These are phyloP conservation scores for Puma concolor DNA, from an alignment of 2,113 vertebrate genomes.

Conservation along the genomic window DNA sequence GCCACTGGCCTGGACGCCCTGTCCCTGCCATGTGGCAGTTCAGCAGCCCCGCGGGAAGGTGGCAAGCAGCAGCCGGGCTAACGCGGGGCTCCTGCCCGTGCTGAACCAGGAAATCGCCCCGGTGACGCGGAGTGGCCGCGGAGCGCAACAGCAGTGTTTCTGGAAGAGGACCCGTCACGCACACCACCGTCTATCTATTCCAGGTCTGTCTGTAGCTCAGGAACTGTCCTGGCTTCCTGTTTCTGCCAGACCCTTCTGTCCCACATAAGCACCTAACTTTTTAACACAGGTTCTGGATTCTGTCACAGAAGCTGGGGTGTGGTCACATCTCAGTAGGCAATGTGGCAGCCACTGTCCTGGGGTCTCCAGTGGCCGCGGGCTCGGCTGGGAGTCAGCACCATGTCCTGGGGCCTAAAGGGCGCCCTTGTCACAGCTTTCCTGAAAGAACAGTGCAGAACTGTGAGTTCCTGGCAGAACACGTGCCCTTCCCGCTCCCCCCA, in stretches of 20 bases:
- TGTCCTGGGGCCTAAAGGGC: constrained; percentile 31
- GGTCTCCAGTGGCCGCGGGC: neutral
- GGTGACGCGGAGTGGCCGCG: neutral
- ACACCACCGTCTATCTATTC: neutral
- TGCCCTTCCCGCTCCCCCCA: too few species aligned
- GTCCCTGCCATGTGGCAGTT: neutral
- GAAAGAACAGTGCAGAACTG: constrained; percentile 33
- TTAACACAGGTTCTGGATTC: too few species aligned
- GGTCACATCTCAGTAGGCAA: neutral
- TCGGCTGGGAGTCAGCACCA: neutral
- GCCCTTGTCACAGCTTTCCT: constrained; percentile 87
- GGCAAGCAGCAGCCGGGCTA: too few species aligned
- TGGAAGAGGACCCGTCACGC: neutral
- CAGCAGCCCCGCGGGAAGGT: too few species aligned
- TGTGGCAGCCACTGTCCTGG: neutral
- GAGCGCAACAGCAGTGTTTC: neutral
- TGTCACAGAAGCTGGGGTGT: neutral
- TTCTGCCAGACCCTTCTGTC: neutral
- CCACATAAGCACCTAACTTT: neutral
- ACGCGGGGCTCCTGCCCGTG: too few species aligned
- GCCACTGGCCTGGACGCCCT: neutral
- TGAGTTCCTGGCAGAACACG: neutral
- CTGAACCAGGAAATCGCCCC: too few species aligned
- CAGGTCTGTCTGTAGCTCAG: neutral
- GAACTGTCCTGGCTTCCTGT: too few species aligned